Evolutionary conservation across 37 sponge, comb jelly and placozoan species (phyloP), one percentile per base, ranked within the genome.

Genomic region (Eunapius fragilis): DNA sequence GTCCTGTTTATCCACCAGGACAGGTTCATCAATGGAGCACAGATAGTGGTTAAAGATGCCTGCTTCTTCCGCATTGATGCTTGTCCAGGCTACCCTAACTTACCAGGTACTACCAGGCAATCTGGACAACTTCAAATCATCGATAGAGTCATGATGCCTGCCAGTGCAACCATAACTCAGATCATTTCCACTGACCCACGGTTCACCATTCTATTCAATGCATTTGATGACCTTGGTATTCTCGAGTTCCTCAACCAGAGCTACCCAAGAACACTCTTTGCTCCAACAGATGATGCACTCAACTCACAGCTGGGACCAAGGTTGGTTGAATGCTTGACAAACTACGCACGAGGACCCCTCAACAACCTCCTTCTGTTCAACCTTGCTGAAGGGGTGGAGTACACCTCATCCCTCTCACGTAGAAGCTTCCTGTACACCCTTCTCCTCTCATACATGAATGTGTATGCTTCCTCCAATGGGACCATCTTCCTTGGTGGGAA

Each of bases 241-340:
- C 41, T 86, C 10, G 31, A 69, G 22, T 86, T 90, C 31, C 77
- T 90, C 19, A 76, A 82, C 41, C 70, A 81, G n/a, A 74, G 37
- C 70, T 34, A 70, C 25, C 78, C 82, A 32, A 70, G 76, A 24
- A 90, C 91, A 7, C 70, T 90, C 22, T 90, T 90, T 74, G 91
- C 50, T 14, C 83, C 86, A 37, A 70, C 77, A 0, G 36, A 90
- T 47, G 78, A 86, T 27, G 82, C 73, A 28, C 78, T 90, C 35
- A 68, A 2, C 34, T 36, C 36, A 31, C 72, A 38, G 13, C 38
- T 80, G 2, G 82, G 82, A 25, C 34, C 37, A 68, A 82, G 69
- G 0, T 82, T 88, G 17, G 68, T 81, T 22, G 68, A 28, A 70
- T 88, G 88, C n/a, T 31, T 88, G 37, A 70, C 68, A 31, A 30